Evolutionary conservation across 2,888 invertebrate species (phyloP).

Genomic region (Xestoiulus laeticollis): DNA sequence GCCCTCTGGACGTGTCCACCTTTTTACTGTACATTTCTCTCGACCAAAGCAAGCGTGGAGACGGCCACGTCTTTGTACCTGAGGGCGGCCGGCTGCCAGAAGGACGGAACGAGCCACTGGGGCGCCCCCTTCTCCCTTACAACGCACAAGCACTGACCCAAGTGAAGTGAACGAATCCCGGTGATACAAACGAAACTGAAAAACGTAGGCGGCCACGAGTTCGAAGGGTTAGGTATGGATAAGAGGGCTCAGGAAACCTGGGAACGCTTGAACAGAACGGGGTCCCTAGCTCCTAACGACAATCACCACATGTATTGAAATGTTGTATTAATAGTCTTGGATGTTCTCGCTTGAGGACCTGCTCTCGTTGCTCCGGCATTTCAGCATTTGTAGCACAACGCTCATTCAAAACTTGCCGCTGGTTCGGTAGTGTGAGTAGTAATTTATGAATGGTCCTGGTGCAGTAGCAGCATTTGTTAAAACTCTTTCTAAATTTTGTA

Average conservation of each 20-base stretch:
- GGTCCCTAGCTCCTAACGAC: neutral
- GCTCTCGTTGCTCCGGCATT: no score
- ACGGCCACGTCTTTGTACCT: neutral
- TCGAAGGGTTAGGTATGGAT: neutral
- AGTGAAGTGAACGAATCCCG: conserved; percentile 5
- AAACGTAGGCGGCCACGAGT: neutral
- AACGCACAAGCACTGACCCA: conserved; percentile 10
- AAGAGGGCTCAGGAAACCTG: neutral
- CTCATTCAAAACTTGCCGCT: no score
- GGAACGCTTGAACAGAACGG: neutral
- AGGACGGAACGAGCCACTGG: neutral
- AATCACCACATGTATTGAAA: no score
- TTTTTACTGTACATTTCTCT: conserved; percentile 25
- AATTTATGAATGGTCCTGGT: no score
- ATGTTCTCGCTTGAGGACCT: neutral
- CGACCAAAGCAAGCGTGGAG: conserved; percentile 13
- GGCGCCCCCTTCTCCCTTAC: neutral
- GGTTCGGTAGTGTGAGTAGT: no score
- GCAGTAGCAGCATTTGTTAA: no score
- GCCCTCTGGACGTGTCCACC: conserved; percentile 1
- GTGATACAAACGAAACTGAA: neutral
- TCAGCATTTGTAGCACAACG: no score
- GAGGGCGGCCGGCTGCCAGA: neutral
- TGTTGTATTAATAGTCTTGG: neutral
- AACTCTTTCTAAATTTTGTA: no score